These are phyloP conservation scores for Rhea pennata DNA, from an alignment of 2,113 vertebrate species.

Conservation along the genomic window DNA sequence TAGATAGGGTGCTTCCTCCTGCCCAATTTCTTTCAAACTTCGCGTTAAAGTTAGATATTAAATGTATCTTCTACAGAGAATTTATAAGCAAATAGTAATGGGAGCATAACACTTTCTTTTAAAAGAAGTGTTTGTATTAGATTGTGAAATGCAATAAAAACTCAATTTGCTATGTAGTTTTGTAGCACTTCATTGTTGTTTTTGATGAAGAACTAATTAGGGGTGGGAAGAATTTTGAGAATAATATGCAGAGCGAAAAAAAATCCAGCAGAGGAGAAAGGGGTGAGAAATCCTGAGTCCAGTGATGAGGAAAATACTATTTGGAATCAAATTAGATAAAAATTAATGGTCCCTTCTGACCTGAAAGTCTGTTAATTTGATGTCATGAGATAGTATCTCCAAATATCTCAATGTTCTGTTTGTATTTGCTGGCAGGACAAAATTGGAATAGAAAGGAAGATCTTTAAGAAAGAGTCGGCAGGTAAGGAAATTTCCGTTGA, in stretches of 20 bases:
- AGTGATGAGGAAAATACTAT: neutral
- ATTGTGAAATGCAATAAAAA: neutral
- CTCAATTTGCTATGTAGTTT: neutral
- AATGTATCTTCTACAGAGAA: neutral
- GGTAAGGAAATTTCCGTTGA: slow-evolving; percentile 8
- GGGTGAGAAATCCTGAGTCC: neutral
- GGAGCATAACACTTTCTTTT: neutral
- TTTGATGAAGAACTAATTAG: neutral
- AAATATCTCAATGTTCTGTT: neutral
- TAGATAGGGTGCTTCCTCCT: neutral
- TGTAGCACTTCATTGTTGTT: neutral
- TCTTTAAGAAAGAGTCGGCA: neutral
- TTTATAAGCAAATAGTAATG: neutral
- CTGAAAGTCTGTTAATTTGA: neutral
- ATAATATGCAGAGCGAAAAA: neutral
- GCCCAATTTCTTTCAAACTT: neutral
- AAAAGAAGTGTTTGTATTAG: neutral
- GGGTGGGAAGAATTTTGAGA: neutral
- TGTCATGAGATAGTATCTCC: neutral
- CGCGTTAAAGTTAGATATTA: neutral
- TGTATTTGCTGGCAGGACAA: slow-evolving; percentile 5
- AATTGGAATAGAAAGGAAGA: neutral
- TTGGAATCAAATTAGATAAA: neutral
- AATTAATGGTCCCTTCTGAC: neutral
- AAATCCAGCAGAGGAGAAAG: neutral